Percentiles rank a stretch among this genome's conserved stretches.
These are phyloP conservation scores for Epinephelus moara DNA, from an alignment of 2,113 vertebrate genomes.

Conservation along the genomic window DNA sequence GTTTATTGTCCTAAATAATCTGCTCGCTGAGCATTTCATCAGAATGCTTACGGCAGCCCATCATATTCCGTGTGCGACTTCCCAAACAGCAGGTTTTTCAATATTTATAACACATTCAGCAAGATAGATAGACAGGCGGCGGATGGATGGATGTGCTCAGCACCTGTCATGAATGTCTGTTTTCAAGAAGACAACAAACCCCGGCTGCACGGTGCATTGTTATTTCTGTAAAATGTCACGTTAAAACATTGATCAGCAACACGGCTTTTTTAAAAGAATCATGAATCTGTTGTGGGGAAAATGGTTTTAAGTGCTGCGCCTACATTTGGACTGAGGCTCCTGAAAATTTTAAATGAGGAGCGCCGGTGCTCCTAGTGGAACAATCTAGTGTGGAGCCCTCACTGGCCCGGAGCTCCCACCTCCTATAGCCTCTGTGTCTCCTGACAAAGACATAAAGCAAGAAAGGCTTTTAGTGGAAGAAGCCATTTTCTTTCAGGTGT, in stretches of 20 bases:
- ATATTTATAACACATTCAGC: conserved; percentile 13
- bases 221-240: not conserved
- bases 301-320: not conserved
- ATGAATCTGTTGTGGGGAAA: not conserved
- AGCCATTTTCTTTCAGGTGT: conserved; percentile 44
- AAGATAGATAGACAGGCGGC: not conserved
- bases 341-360: not conserved
- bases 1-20: conserved; percentile 56
- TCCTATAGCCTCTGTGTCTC: conserved; percentile 13
- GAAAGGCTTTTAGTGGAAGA: conserved; percentile 17
- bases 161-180: conserved; percentile 17
- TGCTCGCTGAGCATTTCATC: conserved; percentile 49
- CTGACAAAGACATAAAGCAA: conserved; percentile 31
- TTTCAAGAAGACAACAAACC: not conserved
- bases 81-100: conserved; percentile 24
- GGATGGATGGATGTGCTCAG: conserved; percentile 15
- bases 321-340: not conserved
- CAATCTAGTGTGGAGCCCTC: conserved; percentile 9
- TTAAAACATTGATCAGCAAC: conserved; percentile 21
- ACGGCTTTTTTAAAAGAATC: not conserved
- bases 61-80: conserved; percentile 18
- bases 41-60: conserved; percentile 22
- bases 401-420: conserved; percentile 41
- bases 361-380: not conserved
- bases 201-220: too few relatives aligned